These are phyloP conservation scores for Seira ritae DNA, from an alignment of 2,888 invertebrate genomes.

Conservation along the genomic window DNA sequence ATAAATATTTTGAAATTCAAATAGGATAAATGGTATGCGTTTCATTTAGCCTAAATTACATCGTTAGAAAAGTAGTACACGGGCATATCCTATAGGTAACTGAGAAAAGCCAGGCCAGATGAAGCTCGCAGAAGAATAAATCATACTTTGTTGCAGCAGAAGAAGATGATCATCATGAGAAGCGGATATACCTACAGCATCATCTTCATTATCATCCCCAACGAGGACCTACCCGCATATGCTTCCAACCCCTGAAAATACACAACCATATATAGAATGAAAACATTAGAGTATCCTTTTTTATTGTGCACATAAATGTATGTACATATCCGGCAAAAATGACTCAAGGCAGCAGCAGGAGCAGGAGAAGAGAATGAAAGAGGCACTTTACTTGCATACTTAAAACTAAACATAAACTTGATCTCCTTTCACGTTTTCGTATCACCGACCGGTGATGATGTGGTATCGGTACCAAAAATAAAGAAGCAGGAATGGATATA, in stretches of 20 bases:
- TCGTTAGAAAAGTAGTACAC: too few relatives aligned
- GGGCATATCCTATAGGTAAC: too few relatives aligned
- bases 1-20: too few relatives aligned
- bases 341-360: background rate
- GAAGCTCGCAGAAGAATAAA: too few relatives aligned
- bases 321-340: conserved; percentile 30
- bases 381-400: conserved; percentile 15
- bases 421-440: conserved; percentile 11
- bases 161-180: too few relatives aligned
- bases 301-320: conserved; percentile 13
- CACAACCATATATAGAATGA: conserved; percentile 25
- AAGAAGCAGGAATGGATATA: conserved; percentile 27
- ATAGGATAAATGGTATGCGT: too few relatives aligned
- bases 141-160: too few relatives aligned
- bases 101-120: too few relatives aligned
- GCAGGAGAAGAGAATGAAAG: background rate
- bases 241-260: background rate
- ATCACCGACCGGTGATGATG: background rate
- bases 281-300: conserved; percentile 30
- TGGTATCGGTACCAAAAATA: background rate
- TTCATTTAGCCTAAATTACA: too few relatives aligned
- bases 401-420: conserved; percentile 38
- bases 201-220: background rate
- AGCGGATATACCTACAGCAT: too few relatives aligned
- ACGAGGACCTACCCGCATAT: background rate